Conservation (phyloP, 2,113 vertebrate species). For the Gadus macrocephalus region DNA sequence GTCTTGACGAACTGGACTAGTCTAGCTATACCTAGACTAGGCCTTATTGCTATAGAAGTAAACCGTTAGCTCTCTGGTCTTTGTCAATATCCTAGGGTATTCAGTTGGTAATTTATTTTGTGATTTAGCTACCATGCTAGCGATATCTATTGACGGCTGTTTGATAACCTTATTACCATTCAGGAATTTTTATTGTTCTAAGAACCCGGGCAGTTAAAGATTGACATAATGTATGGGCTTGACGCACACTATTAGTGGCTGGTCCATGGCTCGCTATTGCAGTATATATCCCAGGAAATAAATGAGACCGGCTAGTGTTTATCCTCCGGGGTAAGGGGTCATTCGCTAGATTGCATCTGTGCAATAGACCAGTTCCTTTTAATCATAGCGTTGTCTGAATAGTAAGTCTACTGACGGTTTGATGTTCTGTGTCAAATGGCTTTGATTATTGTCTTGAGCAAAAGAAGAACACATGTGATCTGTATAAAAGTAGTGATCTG, state of each 20-base stretch:
- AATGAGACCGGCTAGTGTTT: conserved; percentile 11
- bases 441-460: too few species aligned
- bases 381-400: too few species aligned
- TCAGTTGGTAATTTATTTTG: conserved; percentile 17
- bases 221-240: conserved; percentile 35
- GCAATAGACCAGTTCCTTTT: too few species aligned
- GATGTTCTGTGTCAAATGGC: too few species aligned
- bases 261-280: conserved; percentile 14
- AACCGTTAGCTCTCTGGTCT: neutral
- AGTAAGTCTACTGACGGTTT: too few species aligned
- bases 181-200: conserved; percentile 31
- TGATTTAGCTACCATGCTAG: conserved; percentile 1
- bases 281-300: conserved; percentile 34
- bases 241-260: conserved; percentile 24
- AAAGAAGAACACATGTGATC: too few species aligned
- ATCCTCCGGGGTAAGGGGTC: conserved; percentile 10
- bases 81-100: conserved; percentile 17
- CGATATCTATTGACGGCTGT: conserved; percentile 22
- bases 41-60: conserved; percentile 1
- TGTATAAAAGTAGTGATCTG: too few species aligned
- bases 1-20: too few species aligned
- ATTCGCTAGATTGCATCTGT: too few species aligned
- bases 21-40: neutral
- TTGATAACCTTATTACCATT: conserved; percentile 28
- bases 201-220: conserved; percentile 33